Evolutionary conservation across 2,888 invertebrate genomes (phyloP), one percentile per base, ranked within the genome.

Genomic region (Bibio marci): DNA sequence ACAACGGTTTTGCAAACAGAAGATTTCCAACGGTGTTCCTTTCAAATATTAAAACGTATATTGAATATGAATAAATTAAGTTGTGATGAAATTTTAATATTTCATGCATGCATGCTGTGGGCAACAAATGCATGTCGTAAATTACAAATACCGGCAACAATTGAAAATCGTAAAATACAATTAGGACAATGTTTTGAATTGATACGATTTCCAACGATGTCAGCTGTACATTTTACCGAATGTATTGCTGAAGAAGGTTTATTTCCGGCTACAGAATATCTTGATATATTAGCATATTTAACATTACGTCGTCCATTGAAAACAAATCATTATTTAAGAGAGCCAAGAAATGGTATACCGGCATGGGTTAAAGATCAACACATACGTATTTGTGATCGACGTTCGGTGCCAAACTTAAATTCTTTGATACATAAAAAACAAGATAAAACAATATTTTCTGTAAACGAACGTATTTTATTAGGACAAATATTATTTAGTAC

Each of bases 401-500:
- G 39, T 7, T 28, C 39, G n/a, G 34, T 39, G 15, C 34, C 39
- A 15, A 39, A 39, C 28, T 14, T 39, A 6, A 27, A 19, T 3
- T 13, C n/a, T 8, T 10, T 15, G 15, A 28, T 36, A 13, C n/a
- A 12, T 7, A 26, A 27, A 15, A n/a, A 8, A 11, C 15, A 33
- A 17, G 39, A 39, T 15, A 22, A 27, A 19, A 34, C 34, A 10
- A 39, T 34, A 14, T 39, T 39, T 34, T 34, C 39, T 4, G 39
- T 39, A n/a, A 39, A 39, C 12, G 39, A 39, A 19, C 39, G 39
- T 17, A 39, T 39, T 39, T 15, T 39, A 19, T 8, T 39, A 19
- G 39, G 39, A 5, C 28, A 39, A 39, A 19, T 39, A 6, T 15
- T 28, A 3, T 34, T 39, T 7, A 39, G 39, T 25, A 22, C 19